A percentile compares a stretch with the other conserved stretches of the same genome.
Evolutionary conservation across 2,888 invertebrate species (phyloP).

Genomic region (Eristalinus sepulchralis): DNA sequence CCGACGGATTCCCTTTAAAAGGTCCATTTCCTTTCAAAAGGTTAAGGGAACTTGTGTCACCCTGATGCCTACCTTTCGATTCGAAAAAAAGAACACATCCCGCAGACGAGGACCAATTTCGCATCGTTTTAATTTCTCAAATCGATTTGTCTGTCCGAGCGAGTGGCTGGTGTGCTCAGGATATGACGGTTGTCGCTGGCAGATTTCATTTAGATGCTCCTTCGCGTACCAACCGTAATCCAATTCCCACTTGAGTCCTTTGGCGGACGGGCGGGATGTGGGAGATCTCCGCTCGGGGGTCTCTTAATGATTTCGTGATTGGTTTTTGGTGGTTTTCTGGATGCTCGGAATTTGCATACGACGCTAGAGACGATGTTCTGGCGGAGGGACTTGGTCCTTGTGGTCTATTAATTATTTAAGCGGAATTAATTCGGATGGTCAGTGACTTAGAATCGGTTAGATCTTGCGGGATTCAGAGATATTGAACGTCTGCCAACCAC

Average conservation of each 20-base stretch:
- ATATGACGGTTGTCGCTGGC: slow-evolving; percentile 26
- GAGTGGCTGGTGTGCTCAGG: neutral
- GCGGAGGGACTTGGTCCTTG: neutral
- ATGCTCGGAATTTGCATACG: neutral
- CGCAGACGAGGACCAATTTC: slow-evolving; percentile 5
- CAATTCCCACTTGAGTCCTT: neutral
- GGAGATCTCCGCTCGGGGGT: neutral
- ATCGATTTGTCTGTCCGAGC: slow-evolving; percentile 38
- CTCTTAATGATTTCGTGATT: neutral
- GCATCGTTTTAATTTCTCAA: slow-evolving; percentile 57
- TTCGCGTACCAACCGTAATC: neutral
- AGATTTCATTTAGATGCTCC: slow-evolving; percentile 16
- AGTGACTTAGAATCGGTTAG: neutral
- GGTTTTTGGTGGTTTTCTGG: neutral
- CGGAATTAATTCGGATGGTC: slow-evolving; percentile 35
- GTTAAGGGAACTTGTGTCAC: slow-evolving; percentile 1
- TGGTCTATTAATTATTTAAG: slow-evolving; percentile 13
- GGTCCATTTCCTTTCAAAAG: slow-evolving; percentile 23
- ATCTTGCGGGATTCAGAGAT: neutral
- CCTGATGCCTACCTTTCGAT: slow-evolving; percentile 18
- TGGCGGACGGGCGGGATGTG: neutral
- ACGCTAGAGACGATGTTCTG: neutral
- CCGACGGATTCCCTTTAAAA: slow-evolving; percentile 16
- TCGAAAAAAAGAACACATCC: slow-evolving; percentile 16
- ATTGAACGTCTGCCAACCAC: neutral